Percentiles rank a stretch among this genome's conserved stretches.
These are phyloP conservation scores for Cardiocondyla obscurior DNA, from an alignment of 1,140 invertebrate species.

Conservation along the genomic window DNA sequence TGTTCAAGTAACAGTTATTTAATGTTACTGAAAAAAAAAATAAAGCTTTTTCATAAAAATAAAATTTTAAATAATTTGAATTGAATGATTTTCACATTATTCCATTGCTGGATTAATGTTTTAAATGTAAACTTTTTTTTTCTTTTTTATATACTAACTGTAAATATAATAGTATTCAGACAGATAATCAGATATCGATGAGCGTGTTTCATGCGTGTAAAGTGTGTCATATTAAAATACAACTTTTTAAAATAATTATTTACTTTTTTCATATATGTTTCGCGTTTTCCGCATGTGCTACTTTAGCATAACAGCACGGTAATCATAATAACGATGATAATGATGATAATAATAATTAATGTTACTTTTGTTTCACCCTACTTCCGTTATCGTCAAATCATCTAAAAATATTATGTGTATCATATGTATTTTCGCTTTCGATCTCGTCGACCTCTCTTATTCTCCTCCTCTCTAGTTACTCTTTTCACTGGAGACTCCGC, in stretches of 20 bases:
- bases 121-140: not conserved
- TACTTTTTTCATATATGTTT: not conserved
- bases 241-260: conserved; percentile 57
- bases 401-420: conserved; percentile 75
- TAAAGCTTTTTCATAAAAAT: not conserved
- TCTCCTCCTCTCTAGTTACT: not conserved
- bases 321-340: conserved; percentile 6
- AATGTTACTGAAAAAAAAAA: not conserved
- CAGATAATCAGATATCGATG: conserved; percentile 55
- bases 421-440: conserved; percentile 64
- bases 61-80: conserved; percentile 42
- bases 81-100: conserved; percentile 38
- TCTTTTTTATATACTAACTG: not conserved
- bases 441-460: conserved; percentile 16
- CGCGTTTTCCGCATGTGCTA: not conserved
- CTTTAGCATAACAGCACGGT: not conserved
- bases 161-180: conserved; percentile 28
- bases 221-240: conserved; percentile 78
- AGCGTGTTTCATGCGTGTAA: conserved; percentile 67
- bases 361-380: conserved; percentile 62
- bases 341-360: conserved; percentile 47
- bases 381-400: conserved; percentile 71
- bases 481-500: not conserved
- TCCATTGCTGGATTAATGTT: not conserved
- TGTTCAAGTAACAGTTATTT: not conserved